These are phyloP conservation scores for Cinara cedri DNA, from an alignment of 2,888 invertebrate species.

Conservation along the genomic window DNA sequence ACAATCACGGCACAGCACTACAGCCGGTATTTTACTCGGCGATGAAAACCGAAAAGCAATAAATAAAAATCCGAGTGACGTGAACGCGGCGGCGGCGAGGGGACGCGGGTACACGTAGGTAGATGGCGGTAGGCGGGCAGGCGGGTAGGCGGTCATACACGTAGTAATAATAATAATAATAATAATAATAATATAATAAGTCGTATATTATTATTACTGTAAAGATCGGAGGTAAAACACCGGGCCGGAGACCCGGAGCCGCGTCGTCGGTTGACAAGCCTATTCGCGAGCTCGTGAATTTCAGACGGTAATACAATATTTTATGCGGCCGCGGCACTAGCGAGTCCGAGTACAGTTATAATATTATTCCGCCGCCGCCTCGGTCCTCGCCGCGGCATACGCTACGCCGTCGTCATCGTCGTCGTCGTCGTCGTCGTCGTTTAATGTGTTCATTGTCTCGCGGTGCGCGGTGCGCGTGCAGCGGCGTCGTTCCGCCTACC, in stretches of 20 bases:
- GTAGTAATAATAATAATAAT: too few species aligned
- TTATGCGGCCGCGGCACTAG: neutral
- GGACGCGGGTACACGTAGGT: too few species aligned
- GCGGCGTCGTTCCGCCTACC: constrained; percentile 53
- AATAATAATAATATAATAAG: neutral
- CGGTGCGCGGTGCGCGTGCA: too few species aligned
- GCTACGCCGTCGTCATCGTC: too few species aligned
- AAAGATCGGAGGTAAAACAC: constrained; percentile 12
- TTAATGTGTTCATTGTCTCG: constrained; percentile 51
- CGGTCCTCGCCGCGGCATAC: too few species aligned
- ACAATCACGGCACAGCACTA: too few species aligned
- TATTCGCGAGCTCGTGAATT: constrained; percentile 35
- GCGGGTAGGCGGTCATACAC: too few species aligned
- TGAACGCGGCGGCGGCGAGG: neutral
- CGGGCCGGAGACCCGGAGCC: neutral
- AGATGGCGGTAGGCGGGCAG: too few species aligned
- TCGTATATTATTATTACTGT: neutral
- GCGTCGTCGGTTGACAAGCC: constrained; percentile 14
- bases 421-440: neutral
- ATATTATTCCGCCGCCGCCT: constrained; percentile 17
- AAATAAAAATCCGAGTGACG: constrained; percentile 27
- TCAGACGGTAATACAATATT: neutral
- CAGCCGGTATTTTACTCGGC: too few species aligned
- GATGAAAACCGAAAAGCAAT: neutral
- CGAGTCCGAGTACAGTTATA: constrained; percentile 4